Conservation (phyloP, 2,888 invertebrate genomes). For the Busseola fusca region DNA sequence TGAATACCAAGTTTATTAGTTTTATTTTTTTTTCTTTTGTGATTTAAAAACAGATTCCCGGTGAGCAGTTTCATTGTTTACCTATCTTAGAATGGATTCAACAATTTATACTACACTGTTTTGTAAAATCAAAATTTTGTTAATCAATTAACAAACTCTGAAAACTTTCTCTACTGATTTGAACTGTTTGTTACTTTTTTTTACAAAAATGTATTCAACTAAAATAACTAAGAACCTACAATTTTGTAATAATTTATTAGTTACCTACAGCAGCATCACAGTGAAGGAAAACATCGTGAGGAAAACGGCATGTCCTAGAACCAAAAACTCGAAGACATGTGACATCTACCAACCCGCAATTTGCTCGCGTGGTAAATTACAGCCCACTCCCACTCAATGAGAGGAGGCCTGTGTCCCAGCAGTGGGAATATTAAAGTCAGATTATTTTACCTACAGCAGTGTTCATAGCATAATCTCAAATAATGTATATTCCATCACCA, state of each 20-base stretch:
- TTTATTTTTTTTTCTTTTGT: not conserved
- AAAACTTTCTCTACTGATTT: not conserved
- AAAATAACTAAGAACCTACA: not conserved
- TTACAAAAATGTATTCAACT: not conserved
- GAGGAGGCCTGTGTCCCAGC: too few species aligned
- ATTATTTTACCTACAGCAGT: not conserved
- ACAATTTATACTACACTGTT: not conserved
- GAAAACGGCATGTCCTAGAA: too few species aligned
- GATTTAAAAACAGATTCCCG: too few species aligned
- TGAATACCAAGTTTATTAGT: not conserved
- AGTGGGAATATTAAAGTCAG: too few species aligned
- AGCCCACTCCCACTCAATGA: too few species aligned
- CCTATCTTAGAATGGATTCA: not conserved
- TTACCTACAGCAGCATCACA: not conserved
- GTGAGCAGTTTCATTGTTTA: not conserved
- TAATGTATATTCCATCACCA: not conserved
- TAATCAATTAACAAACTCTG: not conserved
- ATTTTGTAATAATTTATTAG: not conserved
- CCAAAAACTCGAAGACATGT: too few species aligned
- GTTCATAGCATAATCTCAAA: not conserved
- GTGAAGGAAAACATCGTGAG: too few species aligned
- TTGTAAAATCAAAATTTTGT: not conserved
- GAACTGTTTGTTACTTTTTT: not conserved
- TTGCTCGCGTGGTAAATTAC: too few species aligned
- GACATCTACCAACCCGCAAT: too few species aligned